These are phyloP conservation scores for Cynopterus sphinx DNA, from an alignment of 2,797 vertebrate genomes.

Conservation along the genomic window DNA sequence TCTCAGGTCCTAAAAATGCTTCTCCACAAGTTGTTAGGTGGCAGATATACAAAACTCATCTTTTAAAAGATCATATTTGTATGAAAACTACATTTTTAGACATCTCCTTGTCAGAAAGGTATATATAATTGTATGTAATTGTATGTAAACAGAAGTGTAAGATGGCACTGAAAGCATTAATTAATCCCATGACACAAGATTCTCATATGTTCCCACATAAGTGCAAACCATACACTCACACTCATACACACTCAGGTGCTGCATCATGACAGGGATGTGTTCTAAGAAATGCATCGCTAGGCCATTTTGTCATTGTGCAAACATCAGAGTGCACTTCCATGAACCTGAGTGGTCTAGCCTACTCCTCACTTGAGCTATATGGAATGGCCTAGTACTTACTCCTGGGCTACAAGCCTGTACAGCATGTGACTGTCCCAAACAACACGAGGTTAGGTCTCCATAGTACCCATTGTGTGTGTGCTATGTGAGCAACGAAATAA, in stretches of 20 bases:
- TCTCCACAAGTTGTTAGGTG: not conserved
- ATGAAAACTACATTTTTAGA: not conserved
- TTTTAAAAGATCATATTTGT: not conserved
- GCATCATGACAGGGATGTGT: too few relatives aligned
- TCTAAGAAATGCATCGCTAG: not conserved
- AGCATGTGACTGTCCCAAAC: not conserved
- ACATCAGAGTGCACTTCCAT: not conserved
- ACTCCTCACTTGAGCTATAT: accelerated
- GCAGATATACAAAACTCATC: not conserved
- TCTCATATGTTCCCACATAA: not conserved
- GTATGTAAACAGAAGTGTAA: not conserved
- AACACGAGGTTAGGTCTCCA: not conserved
- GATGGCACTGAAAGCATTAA: not conserved
- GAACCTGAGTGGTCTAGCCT: too few relatives aligned
- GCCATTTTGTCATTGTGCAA: not conserved
- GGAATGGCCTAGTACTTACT: not conserved
- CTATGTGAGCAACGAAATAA: not conserved
- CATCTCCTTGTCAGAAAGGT: not conserved
- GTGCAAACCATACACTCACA: not conserved
- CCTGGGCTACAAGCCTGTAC: too few relatives aligned
- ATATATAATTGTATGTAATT: not conserved
- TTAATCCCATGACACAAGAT: not conserved
- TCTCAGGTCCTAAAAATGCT: not conserved
- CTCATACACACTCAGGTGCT: not conserved
- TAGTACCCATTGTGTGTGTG: not conserved